Base-by-base conservation (phyloP, 2,113 vertebrate genomes). In the Cardinalis cardinalis region DNA sequence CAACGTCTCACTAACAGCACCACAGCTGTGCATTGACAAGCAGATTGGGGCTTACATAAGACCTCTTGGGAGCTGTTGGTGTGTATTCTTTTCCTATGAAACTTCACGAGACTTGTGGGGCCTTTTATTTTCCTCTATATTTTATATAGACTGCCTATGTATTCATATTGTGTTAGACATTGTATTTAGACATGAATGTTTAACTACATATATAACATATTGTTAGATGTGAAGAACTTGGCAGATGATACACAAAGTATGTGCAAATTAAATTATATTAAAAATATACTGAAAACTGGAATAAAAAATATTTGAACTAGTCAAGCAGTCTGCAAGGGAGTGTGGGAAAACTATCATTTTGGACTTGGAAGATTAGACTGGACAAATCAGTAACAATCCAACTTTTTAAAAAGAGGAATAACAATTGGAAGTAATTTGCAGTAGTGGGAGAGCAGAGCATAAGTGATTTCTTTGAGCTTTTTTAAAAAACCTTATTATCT, bases 111-210 rank as follows among this genome's bases (percentile, higher is more conserved):
- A 7, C 93, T 91, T 84, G 77, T 92, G 88, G 86, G 94, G 66
- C 81, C 88, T 94, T 94, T 95, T 90, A 88, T 89, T 89, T 83
- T 96, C 88, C 68, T 96, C 95, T 95, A 66, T 94, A 52, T 82
- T 74, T 93, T 91, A 90, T 95, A 79, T 58, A 92, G 90, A 80
- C 84, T 96, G 96, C 90, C 56, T 95, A 93, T 11, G 9, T 88
- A 82, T 91, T 93, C 13, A 12, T 82, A 58, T 76, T 90, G 59
- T 85, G 68, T 95, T 96, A 92, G 95, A 77, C 7, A 1, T 56
- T 82, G 68, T 86, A 80, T 64, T 94, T 92, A 89, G 76, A 86
- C 83, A 72, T 49, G 53, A 56, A 28, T 88, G 83, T 94, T 95
- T 92, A 93, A 92, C 94, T 46, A 17, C 88, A 7, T 58, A n/a